Evolutionary conservation across 2,797 vertebrate species (phyloP).

Genomic region (Parotocinclus haroldoi): DNA sequence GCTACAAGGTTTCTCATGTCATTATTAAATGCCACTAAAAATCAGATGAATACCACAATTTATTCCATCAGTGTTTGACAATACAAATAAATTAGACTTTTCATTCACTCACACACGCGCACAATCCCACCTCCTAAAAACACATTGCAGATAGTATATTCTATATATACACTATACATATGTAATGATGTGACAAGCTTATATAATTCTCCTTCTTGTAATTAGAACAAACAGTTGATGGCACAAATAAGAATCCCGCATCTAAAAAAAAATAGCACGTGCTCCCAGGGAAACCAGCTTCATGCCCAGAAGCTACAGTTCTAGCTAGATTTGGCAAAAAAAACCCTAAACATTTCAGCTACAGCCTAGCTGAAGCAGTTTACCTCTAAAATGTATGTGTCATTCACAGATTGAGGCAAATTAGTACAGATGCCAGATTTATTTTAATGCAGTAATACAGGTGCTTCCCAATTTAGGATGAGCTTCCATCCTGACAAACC

Average conservation of each 20-base stretch:
- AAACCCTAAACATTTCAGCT: not conserved
- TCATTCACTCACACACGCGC: conserved; percentile 35
- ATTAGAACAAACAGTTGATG: conserved; percentile 4
- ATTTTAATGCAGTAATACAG: too few relatives aligned
- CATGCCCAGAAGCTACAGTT: not conserved
- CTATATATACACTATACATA: conserved; percentile 9
- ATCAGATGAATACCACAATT: conserved; percentile 50
- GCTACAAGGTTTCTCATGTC: too few relatives aligned
- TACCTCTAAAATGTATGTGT: too few relatives aligned
- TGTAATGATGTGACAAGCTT: not conserved
- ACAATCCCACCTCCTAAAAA: conserved; percentile 1
- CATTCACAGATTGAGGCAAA: too few relatives aligned
- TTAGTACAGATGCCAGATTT: too few relatives aligned
- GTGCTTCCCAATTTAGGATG: too few relatives aligned
- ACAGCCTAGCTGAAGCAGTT: not conserved
- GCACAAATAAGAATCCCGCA: conserved; percentile 17
- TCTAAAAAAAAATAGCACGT: not conserved
- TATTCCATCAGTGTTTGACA: conserved; percentile 69
- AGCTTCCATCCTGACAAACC: too few relatives aligned
- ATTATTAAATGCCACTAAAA: too few relatives aligned
- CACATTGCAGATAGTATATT: conserved; percentile 13
- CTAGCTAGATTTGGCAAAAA: conserved; percentile 13
- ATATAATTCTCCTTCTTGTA: conserved; percentile 17
- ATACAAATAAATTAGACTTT: conserved; percentile 74
- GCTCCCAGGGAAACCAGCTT: conserved; percentile 11